phyloP scores from a whole-genome alignment of 64 coral and sea anemone species.

The Orbicella faveolata region DNA sequence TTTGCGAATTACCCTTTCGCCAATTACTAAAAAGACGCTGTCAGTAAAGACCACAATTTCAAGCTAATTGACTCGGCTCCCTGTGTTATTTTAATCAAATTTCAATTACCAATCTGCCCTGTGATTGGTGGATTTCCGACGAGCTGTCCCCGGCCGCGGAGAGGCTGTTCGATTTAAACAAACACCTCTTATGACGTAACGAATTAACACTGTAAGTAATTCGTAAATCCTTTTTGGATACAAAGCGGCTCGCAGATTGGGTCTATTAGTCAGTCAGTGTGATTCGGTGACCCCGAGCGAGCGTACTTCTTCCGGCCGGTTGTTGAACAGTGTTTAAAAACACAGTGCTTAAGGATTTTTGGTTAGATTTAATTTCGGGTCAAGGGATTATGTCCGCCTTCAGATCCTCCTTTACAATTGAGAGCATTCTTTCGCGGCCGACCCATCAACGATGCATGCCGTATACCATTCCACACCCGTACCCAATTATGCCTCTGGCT shows the following conservation, averaged over 20 bases:
- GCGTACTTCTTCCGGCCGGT: constrained; percentile 22
- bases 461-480: constrained; percentile 81
- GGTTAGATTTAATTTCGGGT: constrained; percentile 23
- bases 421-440: constrained; percentile 92
- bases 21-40: constrained; percentile 89
- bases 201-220: constrained; percentile 97
- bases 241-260: constrained; percentile 84
- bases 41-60: constrained; percentile 74
- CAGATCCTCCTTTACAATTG: constrained; percentile 94
- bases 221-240: constrained; percentile 98
- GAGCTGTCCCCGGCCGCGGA: constrained; percentile 44
- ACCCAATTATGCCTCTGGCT: constrained; percentile 61
- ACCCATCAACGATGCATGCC: constrained; percentile 85
- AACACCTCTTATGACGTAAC: constrained; percentile 91
- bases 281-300: constrained; percentile 47
- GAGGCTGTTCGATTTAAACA: constrained; percentile 70
- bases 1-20: constrained; percentile 60
- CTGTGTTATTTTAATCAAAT: constrained; percentile 98
- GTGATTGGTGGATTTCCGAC: constrained; percentile 64
- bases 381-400: constrained; percentile 72
- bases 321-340: constrained; percentile 15
- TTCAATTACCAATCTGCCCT: constrained; percentile 66
- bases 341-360: constrained; percentile 13
- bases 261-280: constrained; percentile 83
- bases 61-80: constrained; percentile 68